Evolutionary conservation across 2,888 invertebrate species (phyloP).

Genomic region (Zygogramma bicolorata): DNA sequence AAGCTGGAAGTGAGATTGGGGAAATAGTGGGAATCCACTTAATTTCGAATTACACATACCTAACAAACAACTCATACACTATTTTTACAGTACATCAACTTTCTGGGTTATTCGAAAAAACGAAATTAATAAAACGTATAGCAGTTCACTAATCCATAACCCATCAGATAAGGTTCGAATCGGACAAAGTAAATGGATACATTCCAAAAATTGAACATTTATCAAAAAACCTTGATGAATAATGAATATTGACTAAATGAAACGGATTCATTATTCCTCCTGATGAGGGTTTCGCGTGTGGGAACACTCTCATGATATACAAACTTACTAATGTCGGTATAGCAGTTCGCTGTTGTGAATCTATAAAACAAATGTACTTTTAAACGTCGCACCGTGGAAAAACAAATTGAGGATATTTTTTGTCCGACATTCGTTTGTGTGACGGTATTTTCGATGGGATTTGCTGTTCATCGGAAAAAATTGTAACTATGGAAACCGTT

Average conservation of each 20-base stretch:
- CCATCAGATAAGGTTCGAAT: not conserved
- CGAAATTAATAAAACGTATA: not conserved
- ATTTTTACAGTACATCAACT: not conserved
- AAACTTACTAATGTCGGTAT: slow-evolving; percentile 5
- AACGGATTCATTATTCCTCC: slow-evolving; percentile 4
- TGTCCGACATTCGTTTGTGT: not conserved
- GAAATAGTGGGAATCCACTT: no score
- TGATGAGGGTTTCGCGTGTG: not conserved
- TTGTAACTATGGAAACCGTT: no score
- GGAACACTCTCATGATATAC: not conserved
- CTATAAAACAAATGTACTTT: slow-evolving; percentile 5
- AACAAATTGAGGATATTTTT: not conserved
- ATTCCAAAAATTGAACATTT: slow-evolving; percentile 6
- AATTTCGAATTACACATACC: no score
- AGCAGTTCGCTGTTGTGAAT: slow-evolving; percentile 5
- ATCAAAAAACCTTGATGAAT: slow-evolving; percentile 4
- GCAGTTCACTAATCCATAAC: not conserved
- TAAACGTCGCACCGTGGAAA: not conserved
- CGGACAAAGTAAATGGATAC: not conserved
- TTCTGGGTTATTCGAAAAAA: not conserved
- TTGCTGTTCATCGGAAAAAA: not conserved
- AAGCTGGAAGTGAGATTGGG: no score
- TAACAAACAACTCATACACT: no score
- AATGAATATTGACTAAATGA: slow-evolving; percentile 9
- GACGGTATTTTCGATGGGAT: not conserved